Conservation (phyloP, 2,797 vertebrate species). For the Oophaga sylvatica region DNA sequence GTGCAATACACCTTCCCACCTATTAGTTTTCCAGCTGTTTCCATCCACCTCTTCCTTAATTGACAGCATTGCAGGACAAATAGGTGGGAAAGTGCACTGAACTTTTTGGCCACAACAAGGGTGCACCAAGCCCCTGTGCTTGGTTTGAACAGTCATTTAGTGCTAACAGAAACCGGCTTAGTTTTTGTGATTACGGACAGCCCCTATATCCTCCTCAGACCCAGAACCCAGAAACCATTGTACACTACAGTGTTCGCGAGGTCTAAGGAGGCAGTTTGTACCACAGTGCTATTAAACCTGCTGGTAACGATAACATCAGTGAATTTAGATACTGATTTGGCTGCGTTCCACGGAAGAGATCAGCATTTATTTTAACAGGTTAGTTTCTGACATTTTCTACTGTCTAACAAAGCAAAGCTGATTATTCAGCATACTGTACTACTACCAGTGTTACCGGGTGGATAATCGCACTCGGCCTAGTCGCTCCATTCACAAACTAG, state of each 20-base stretch:
- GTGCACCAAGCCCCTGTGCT: no score
- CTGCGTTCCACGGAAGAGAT: neutral
- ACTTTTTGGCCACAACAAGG: no score
- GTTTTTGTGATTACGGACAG: no score
- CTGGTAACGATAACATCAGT: neutral
- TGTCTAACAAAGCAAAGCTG: constrained; percentile 32
- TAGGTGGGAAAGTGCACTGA: no score
- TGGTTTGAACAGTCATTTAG: no score
- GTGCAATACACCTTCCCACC: no score
- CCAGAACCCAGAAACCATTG: no score
- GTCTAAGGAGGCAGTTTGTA: neutral
- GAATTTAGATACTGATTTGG: neutral
- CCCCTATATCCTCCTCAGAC: neutral
- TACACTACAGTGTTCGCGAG: no score
- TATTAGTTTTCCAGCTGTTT: no score
- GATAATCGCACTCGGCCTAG: constrained; percentile 72
- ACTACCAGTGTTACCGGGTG: constrained; percentile 53
- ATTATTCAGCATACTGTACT: constrained; percentile 29
- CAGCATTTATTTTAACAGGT: constrained; percentile 49
- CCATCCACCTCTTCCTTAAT: no score
- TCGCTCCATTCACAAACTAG: constrained; percentile 76
- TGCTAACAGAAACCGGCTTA: no score
- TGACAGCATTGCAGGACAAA: no score
- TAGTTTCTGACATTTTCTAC: constrained; percentile 44
- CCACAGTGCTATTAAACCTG: neutral